phyloP scores from a whole-genome alignment of 2,888 invertebrate genomes.

The Celastrina argiolus region DNA sequence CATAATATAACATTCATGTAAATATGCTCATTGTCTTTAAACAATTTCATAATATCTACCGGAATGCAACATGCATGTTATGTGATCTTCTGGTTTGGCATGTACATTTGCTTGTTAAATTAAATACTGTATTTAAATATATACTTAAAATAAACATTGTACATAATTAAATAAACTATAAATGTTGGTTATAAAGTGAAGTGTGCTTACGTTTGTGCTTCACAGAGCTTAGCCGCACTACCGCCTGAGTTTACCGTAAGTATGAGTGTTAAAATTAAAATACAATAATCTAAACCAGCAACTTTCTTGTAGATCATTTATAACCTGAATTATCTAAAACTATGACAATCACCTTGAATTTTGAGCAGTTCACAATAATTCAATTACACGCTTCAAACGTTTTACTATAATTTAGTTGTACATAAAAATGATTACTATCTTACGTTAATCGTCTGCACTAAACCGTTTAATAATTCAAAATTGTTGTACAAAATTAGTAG shows the following conservation, averaged over 20 bases:
- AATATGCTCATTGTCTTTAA: neutral
- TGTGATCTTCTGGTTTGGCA: constrained; percentile 26
- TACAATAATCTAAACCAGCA: neutral
- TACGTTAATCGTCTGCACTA: neutral
- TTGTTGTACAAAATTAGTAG: too few relatives aligned
- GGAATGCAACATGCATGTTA: neutral
- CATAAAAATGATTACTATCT: too few relatives aligned
- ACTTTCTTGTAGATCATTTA: too few relatives aligned
- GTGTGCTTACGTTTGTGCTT: constrained; percentile 77
- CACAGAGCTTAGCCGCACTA: constrained; percentile 89
- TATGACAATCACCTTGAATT: neutral
- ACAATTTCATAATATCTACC: neutral
- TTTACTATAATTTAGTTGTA: neutral
- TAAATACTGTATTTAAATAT: constrained; percentile 28
- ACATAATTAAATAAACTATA: constrained; percentile 41
- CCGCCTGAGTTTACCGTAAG: constrained; percentile 89
- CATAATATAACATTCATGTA: neutral
- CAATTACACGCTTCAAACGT: neutral
- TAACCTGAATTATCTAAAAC: neutral
- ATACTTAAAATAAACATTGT: constrained; percentile 31
- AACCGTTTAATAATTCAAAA: too few relatives aligned
- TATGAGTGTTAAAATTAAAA: constrained; percentile 47
- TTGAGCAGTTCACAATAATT: neutral
- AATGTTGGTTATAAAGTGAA: constrained; percentile 41
- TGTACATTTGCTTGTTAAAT: constrained; percentile 22